Percentiles rank a stretch among this genome's conserved stretches.
phyloP scores from a whole-genome alignment of 2,113 vertebrate species.

The Heterochromis multidens region DNA sequence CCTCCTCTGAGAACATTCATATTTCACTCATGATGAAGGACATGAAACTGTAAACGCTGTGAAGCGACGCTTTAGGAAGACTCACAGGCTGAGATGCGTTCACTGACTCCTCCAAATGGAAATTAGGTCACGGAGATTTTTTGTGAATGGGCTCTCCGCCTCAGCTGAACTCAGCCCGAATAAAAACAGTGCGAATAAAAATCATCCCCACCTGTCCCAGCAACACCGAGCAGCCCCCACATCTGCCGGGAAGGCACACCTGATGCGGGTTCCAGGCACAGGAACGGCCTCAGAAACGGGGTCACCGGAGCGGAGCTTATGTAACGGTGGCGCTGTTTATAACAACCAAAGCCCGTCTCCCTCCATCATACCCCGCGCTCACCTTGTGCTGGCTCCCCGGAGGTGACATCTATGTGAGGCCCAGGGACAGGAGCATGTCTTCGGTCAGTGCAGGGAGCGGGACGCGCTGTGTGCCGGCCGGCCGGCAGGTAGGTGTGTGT shows the following conservation, averaged over 20 bases:
- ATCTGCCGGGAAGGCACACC: neutral
- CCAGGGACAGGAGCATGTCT: slow-evolving; percentile 61
- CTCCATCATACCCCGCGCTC: neutral
- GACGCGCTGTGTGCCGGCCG: neutral
- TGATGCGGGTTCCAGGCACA: neutral
- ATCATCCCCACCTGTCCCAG: neutral
- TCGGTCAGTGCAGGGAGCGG: neutral
- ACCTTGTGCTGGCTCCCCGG: slow-evolving; percentile 51
- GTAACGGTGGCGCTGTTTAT: slow-evolving; percentile 55
- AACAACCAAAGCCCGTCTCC: neutral
- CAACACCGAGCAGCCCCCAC: neutral
- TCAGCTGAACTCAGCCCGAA: neutral
- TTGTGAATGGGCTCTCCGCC: neutral
- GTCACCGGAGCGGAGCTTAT: slow-evolving; percentile 62
- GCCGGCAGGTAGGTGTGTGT: neutral
- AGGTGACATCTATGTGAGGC: slow-evolving; percentile 55
- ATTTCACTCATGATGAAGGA: no score
- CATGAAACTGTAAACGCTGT: neutral
- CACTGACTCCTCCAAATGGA: slow-evolving; percentile 3
- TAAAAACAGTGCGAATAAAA: neutral
- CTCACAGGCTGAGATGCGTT: neutral
- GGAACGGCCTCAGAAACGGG: slow-evolving; percentile 34
- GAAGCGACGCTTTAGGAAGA: neutral
- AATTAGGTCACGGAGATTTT: slow-evolving; percentile 54
- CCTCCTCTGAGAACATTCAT: no score